phyloP scores from a whole-genome alignment of 2,888 invertebrate genomes.

The Linyphia triangularis region DNA sequence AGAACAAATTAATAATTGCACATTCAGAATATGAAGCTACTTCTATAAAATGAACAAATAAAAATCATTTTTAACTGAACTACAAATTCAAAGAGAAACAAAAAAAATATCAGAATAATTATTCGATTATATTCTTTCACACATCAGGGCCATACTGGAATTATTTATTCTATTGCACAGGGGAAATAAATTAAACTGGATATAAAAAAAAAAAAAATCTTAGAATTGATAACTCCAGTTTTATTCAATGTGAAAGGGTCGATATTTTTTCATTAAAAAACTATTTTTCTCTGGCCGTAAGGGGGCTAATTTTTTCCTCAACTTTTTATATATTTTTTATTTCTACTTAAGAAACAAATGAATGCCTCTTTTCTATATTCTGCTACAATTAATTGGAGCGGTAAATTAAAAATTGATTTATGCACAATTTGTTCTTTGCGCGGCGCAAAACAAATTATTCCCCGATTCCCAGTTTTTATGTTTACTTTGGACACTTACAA shows the following conservation, averaged over 20 bases:
- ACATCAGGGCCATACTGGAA: not conserved
- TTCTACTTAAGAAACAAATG: slow-evolving; percentile 6
- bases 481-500: slow-evolving; percentile 14
- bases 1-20: not conserved
- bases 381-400: slow-evolving; percentile 47
- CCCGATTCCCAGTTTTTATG: not conserved
- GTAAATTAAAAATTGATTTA: slow-evolving; percentile 57
- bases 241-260: slow-evolving; percentile 13
- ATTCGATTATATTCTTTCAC: not conserved
- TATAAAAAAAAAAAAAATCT: not conserved
- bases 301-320: slow-evolving; percentile 16
- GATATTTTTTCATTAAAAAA: slow-evolving; percentile 39
- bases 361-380: not conserved
- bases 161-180: not conserved
- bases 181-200: not conserved
- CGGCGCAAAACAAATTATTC: slow-evolving; percentile 40
- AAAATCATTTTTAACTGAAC: not conserved
- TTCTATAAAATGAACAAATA: not conserved
- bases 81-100: not conserved
- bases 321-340: slow-evolving; percentile 6
- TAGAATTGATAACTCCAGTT: slow-evolving; percentile 34
- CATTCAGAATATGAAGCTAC: slow-evolving; percentile 19
- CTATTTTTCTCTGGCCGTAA: slow-evolving; percentile 17
- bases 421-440: not conserved
- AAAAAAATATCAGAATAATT: slow-evolving; percentile 14